A percentile compares a stretch with the other conserved stretches of the same genome.
These are phyloP conservation scores for Vulpes vulpes DNA, from an alignment of 2,113 vertebrate genomes.

Conservation along the genomic window DNA sequence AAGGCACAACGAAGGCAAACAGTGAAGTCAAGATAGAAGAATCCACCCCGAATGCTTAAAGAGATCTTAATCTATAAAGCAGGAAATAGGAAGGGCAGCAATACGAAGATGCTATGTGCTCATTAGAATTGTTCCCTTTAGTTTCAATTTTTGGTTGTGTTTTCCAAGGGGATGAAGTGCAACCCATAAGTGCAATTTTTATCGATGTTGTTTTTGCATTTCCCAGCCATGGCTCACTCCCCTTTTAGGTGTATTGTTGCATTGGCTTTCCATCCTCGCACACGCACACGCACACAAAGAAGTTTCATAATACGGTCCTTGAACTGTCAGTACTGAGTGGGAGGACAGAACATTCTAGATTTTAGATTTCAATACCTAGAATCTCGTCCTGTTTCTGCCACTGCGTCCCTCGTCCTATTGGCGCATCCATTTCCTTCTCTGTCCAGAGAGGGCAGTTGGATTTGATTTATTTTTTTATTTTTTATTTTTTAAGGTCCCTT, in stretches of 20 bases:
- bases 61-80: background rate
- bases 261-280: background rate
- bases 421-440: background rate
- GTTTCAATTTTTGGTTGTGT: background rate
- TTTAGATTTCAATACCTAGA: background rate
- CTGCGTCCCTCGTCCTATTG: background rate
- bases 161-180: background rate
- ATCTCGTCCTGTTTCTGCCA: background rate
- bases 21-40: conserved; percentile 7
- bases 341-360: background rate
- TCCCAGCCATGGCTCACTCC: background rate
- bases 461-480: background rate
- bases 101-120: background rate
- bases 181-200: background rate
- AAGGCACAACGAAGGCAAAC: background rate
- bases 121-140: background rate
- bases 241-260: background rate
- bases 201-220: background rate
- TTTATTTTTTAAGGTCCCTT: background rate
- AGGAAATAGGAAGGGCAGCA: conserved; percentile 19
- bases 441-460: background rate
- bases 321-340: background rate
- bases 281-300: background rate
- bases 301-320: background rate
- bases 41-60: background rate